phyloP scores from a whole-genome alignment of 2,797 vertebrate genomes.

The Pipistrellus pipistrellus region DNA sequence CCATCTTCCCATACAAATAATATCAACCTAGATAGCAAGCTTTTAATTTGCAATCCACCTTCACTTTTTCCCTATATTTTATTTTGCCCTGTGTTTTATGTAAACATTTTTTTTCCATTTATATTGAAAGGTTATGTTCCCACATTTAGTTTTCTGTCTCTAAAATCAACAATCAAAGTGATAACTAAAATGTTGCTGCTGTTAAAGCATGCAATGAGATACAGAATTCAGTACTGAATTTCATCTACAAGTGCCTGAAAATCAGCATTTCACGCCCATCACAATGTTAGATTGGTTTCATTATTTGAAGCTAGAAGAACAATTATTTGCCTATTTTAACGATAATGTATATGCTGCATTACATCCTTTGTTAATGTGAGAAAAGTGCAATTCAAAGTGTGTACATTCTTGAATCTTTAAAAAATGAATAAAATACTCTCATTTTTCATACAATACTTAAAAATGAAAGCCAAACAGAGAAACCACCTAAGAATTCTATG shows the following conservation, averaged over 20 bases:
- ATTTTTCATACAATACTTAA: background rate
- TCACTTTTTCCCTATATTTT: constrained; percentile 30
- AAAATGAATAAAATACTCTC: background rate
- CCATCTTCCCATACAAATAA: constrained; percentile 27
- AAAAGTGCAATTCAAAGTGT: background rate
- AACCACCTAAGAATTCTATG: background rate
- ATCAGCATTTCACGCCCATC: background rate
- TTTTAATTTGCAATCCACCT: constrained; percentile 56
- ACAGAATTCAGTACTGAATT: background rate
- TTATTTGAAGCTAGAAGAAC: background rate
- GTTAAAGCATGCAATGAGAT: background rate
- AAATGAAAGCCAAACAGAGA: background rate
- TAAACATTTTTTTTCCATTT: background rate
- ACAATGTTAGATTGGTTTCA: background rate
- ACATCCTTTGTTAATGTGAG: background rate
- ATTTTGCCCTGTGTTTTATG: background rate
- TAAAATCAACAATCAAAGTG: background rate
- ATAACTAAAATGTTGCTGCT: background rate
- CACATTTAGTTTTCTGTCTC: background rate
- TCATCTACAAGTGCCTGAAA: background rate
- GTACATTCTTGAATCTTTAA: background rate
- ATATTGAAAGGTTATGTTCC: background rate
- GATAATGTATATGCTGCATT: background rate
- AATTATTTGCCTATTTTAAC: constrained; percentile 3
- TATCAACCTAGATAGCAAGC: background rate